Evolutionary conservation across 2,113 vertebrate genomes (phyloP).

Genomic region (Coracopsis vasa): DNA sequence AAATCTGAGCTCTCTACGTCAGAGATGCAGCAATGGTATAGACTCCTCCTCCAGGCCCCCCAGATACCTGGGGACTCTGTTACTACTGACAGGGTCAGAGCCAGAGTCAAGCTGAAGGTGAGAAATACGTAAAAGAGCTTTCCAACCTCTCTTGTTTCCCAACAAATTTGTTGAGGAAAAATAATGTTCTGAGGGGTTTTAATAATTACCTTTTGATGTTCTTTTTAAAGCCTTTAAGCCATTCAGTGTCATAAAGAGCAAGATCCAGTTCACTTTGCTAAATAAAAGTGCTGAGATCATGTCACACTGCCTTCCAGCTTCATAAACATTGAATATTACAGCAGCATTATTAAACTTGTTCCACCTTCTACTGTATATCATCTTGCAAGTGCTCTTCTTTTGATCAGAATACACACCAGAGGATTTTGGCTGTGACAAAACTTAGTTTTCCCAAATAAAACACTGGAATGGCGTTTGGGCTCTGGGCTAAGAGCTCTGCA

Average conservation of each 20-base stretch:
- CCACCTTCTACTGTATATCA: not conserved
- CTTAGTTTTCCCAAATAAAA: not conserved
- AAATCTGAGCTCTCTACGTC: not conserved
- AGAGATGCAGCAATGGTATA: accelerated
- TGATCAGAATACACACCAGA: not conserved
- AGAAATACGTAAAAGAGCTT: not conserved
- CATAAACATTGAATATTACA: not conserved
- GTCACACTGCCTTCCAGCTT: not conserved
- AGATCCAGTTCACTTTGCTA: not conserved
- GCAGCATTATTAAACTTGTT: not conserved
- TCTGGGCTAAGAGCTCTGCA: not conserved
- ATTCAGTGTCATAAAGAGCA: not conserved
- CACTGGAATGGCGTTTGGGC: accelerated
- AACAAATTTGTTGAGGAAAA: not conserved
- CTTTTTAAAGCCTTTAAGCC: not conserved
- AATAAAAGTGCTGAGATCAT: not conserved
- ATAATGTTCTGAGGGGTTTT: not conserved
- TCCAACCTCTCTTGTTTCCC: not conserved
- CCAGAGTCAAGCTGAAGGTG: not conserved
- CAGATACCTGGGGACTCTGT: not conserved
- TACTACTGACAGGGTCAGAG: not conserved
- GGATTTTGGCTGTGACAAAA: not conserved
- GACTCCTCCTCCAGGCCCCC: not conserved
- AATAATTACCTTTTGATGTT: not conserved
- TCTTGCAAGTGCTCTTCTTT: not conserved